A percentile compares a stretch with the other conserved stretches of the same genome.
Evolutionary conservation across 2,888 invertebrate species (phyloP).

Genomic region (Philereme vetulata): DNA sequence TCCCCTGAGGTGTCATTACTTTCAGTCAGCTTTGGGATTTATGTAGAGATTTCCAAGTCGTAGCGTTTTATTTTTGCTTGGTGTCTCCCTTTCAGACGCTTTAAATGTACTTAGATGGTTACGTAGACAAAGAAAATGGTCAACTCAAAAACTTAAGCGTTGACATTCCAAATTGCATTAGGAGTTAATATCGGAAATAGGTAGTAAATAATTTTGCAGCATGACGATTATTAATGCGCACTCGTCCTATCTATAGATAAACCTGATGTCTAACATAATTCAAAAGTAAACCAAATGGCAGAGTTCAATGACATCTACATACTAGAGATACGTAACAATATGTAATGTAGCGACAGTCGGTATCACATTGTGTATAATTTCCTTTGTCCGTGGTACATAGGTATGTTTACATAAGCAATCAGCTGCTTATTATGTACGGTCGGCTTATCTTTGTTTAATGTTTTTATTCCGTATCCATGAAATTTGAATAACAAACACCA

Average conservation of each 20-base stretch:
- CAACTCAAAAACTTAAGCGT: no score
- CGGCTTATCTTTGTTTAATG: constrained; percentile 42
- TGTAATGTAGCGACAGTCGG: constrained; percentile 19
- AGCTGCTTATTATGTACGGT: constrained; percentile 45
- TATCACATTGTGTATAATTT: constrained; percentile 31
- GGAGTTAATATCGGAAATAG: no score
- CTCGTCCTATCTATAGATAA: no score
- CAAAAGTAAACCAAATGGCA: constrained; percentile 18
- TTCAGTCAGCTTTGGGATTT: background rate
- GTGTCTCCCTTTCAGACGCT: no score
- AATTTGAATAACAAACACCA: constrained; percentile 18
- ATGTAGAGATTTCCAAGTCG: background rate
- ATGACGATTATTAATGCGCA: no score
- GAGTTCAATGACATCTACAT: constrained; percentile 34
- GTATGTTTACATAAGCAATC: constrained; percentile 46
- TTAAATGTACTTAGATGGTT: no score
- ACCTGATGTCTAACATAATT: constrained; percentile 15
- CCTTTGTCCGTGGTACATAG: constrained; percentile 42
- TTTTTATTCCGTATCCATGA: constrained; percentile 34
- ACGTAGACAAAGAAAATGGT: no score
- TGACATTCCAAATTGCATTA: no score
- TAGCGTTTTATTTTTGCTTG: no score
- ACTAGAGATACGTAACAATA: constrained; percentile 27
- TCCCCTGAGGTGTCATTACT: background rate
- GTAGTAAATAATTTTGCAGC: no score